Evolutionary conservation across 2,113 vertebrate genomes (phyloP), one percentile per base, ranked within the genome.

Genomic region (Psammodynastes pulverulentus): DNA sequence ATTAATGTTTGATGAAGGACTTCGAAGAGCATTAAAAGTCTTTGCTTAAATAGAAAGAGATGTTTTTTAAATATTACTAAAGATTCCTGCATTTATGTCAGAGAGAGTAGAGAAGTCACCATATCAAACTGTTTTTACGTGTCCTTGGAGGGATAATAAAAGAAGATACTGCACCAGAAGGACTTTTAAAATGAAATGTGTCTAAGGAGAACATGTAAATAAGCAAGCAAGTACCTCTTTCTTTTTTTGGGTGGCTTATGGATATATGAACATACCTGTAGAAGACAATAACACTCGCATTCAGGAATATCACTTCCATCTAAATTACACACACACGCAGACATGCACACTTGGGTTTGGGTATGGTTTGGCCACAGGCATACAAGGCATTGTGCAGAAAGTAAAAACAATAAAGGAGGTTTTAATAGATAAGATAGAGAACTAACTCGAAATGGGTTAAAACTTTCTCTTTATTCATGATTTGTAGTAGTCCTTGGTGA

Each of bases 391-490:
- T 90, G 89, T 0, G 0, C 21, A 93, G 90, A 93, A 21, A 92
- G 24, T 49, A 2, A 93, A 95, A 96, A 58, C 21, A 95, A 95
- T 89, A 93, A 94, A 93, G 94, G 89, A 91, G 94, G 93, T 93
- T 94, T 94, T 94, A 95, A 97, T 94, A 96, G 46, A 79, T 89
- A 87, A 89, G 91, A 58, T 95, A 92, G 92, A 95, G 88, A 91
- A 90, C 72, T 91, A 95, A 96, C 95, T 96, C 93, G 93, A 92
- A 94, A 94, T 10, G 39, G 53, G 86, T 67, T 90, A 94, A 93
- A 93, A n/a, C 95, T 96, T 96, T 24, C 96, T 97, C 93, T 95
- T 96, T 96, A 97, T 96, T 98, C 95, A 95, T 97, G 96, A 97
- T 97, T 96, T 97, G 94, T 95, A 94, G 89, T 39, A 84, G 91